Evolutionary conservation across 2,888 invertebrate genomes (phyloP).

Genomic region (Nymphalis urticae): DNA sequence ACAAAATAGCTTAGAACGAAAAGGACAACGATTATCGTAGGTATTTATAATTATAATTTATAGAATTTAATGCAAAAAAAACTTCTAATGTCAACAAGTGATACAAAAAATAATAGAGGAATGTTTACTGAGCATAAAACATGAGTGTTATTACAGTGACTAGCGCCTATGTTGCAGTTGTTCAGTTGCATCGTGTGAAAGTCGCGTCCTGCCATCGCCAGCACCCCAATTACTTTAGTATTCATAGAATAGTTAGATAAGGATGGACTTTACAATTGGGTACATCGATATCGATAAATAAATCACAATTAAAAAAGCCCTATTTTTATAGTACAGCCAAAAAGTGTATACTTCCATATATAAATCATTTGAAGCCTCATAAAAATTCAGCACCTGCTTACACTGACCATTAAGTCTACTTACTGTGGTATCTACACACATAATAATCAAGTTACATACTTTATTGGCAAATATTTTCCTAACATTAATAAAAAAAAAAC

Average conservation of each 20-base stretch:
- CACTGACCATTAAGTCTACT: too few species aligned
- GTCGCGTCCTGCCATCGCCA: slow-evolving; percentile 53
- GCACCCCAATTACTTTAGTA: slow-evolving; percentile 68
- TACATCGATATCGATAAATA: slow-evolving; percentile 46
- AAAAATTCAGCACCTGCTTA: too few species aligned
- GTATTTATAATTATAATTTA: slow-evolving; percentile 3
- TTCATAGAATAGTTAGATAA: slow-evolving; percentile 66
- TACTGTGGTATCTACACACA: too few species aligned
- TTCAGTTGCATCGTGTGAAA: slow-evolving; percentile 68
- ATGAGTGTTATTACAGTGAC: slow-evolving; percentile 38
- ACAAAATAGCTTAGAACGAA: neutral
- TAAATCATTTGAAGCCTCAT: too few species aligned
- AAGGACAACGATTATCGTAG: neutral
- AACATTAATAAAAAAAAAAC: neutral
- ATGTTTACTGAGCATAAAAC: slow-evolving; percentile 32
- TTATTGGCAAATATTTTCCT: neutral
- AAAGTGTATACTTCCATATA: too few species aligned
- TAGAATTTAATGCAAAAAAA: neutral
- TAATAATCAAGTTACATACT: too few species aligned
- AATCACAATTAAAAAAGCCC: too few species aligned
- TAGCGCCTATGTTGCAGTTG: slow-evolving; percentile 41
- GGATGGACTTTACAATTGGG: slow-evolving; percentile 40
- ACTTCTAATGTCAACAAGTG: slow-evolving; percentile 37
- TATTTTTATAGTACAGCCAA: too few species aligned
- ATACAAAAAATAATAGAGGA: slow-evolving; percentile 34